Evolutionary conservation across 2,797 vertebrate species (phyloP), one percentile per base, ranked within the genome.

Genomic region (Centroberyx gerrardi): DNA sequence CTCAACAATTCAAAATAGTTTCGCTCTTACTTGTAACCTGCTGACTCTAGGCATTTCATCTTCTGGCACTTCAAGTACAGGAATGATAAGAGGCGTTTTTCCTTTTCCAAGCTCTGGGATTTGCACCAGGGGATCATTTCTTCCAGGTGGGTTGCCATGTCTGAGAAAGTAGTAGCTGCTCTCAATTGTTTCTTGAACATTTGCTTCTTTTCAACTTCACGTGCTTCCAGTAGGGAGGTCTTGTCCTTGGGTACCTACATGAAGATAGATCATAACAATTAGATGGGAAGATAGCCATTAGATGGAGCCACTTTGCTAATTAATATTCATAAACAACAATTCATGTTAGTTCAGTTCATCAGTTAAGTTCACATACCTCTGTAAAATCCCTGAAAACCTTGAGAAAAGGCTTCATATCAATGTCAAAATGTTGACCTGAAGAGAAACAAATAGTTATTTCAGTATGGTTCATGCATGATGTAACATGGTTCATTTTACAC

Each of bases 11-110:
- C 17, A 8, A 14, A 28, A 49, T 28, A 9, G 12, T 5, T 15
- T 28, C n/a, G 17, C 52, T 58, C 90, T 91, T 93, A 96, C 95
- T 89, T 92, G 88, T 85, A 62, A 22, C 94, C 94, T 8, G 79
- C 84, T 15, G 82, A 73, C 75, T 95, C 94, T 0, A 93, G 65
- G 28, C 38, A 29, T 75, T 83, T 92, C 88, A 95, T 84, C 77
- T 82, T 87, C 5, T 68, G 66, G 56, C 93, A 94, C 82, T 88
- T 94, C 14, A 95, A 79, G 14, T 15, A 75, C 65, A 94, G 74
- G 80, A 92, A 92, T n/a, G 54, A 78, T 44, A 95, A 76, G 13
- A 76, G 69, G 4, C 75, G 28, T 49, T 62, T 90, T 27, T 92
- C 88, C 61, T 77, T 87, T 4, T 36, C 22, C 74, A 87, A 78